These are phyloP conservation scores for Lathamus discolor DNA, from an alignment of 2,113 vertebrate species.

Conservation along the genomic window DNA sequence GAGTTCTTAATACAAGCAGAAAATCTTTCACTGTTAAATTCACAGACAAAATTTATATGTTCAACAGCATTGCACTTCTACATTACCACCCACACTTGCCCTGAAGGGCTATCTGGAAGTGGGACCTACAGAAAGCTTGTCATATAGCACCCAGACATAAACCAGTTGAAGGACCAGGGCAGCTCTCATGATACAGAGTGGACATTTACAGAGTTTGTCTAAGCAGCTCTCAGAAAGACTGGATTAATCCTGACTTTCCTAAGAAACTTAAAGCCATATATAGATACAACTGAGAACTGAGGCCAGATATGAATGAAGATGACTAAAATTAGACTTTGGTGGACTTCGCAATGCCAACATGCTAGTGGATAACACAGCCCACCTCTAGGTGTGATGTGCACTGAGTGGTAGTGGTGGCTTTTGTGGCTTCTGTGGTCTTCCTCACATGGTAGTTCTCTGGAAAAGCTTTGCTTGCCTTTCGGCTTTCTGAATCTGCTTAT, in stretches of 20 bases:
- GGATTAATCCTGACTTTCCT: not conserved
- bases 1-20: not conserved
- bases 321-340: not conserved
- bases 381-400: not conserved
- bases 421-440: not conserved
- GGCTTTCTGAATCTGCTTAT: not conserved
- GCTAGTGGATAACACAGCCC: not conserved
- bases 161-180: not conserved
- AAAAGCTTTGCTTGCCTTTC: not conserved
- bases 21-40: not conserved
- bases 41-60: not conserved
- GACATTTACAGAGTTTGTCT: not conserved
- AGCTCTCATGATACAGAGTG: not conserved
- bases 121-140: not conserved
- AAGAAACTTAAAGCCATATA: not conserved
- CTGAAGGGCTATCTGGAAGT: not conserved
- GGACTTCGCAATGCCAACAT: rapidly evolving
- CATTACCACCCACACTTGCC: not conserved
- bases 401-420: rapidly evolving
- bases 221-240: not conserved
- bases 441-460: not conserved
- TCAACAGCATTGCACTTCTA: not conserved
- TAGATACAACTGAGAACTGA: not conserved
- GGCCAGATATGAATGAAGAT: not conserved
- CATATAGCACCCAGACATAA: not conserved